Evolutionary conservation across 2,797 vertebrate species (phyloP).

Genomic region (Petrocephalus schoutedeni): DNA sequence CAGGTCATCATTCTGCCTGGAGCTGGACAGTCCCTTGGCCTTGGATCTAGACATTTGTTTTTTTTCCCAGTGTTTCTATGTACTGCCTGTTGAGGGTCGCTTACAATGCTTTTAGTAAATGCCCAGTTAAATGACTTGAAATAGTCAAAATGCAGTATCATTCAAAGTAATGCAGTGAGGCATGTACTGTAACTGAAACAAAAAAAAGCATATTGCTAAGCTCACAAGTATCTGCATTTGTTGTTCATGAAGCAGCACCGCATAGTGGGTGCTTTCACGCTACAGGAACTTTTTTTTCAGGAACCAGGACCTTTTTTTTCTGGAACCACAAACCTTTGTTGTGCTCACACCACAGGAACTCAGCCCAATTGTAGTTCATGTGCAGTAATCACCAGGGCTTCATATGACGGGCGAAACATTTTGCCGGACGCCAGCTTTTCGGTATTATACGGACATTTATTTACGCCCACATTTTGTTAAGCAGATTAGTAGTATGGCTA

Average conservation of each 20-base stretch:
- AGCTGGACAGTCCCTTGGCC: neutral
- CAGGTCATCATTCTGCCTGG: neutral
- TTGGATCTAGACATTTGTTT: neutral
- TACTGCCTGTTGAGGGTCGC: neutral
- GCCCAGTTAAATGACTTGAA: neutral
- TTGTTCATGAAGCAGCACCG: neutral
- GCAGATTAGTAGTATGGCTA: too few species aligned
- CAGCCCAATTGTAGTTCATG: neutral
- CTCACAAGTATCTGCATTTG: neutral
- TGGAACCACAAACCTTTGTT: neutral
- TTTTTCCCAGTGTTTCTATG: neutral
- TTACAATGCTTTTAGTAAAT: neutral
- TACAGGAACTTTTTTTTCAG: neutral
- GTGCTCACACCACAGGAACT: neutral
- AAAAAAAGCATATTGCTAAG: neutral
- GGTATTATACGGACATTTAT: too few species aligned
- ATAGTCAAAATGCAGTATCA: neutral
- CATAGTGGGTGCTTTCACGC: neutral
- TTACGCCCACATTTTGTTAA: too few species aligned
- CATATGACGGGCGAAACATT: too few species aligned
- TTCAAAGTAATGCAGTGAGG: neutral
- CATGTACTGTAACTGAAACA: neutral
- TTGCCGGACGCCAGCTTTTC: too few species aligned
- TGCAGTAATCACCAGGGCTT: too few species aligned
- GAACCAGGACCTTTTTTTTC: neutral